A percentile compares a stretch with the other conserved stretches of the same genome.
phyloP scores from a whole-genome alignment of 2,888 invertebrate species.

The Muscina levida region DNA sequence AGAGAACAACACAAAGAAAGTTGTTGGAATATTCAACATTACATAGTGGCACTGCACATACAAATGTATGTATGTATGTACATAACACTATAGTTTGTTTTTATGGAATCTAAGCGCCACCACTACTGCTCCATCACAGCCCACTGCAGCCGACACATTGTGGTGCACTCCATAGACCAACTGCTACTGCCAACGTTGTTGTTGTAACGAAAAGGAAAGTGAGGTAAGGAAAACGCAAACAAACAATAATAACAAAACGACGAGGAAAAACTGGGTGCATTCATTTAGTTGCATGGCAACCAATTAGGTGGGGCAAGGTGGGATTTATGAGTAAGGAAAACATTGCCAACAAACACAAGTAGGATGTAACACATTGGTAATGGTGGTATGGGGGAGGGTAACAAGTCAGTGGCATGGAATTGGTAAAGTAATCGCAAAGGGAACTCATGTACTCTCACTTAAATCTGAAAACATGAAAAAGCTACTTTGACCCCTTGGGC shows the following conservation, averaged over 20 bases:
- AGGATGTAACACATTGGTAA: neutral
- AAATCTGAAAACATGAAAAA: too few species aligned
- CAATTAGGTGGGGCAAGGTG: neutral
- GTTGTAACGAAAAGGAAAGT: constrained; percentile 3
- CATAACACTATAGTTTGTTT: too few species aligned
- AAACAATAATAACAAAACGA: too few species aligned
- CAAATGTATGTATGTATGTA: neutral
- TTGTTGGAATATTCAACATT: neutral
- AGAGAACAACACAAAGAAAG: constrained; percentile 17
- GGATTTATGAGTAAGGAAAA: constrained; percentile 10
- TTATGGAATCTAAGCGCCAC: neutral
- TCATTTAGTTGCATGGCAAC: constrained; percentile 38
- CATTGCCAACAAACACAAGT: constrained; percentile 13
- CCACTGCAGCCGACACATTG: too few species aligned
- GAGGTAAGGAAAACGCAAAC: neutral
- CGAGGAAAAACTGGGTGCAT: constrained; percentile 43
- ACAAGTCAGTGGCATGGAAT: too few species aligned
- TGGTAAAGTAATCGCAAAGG: too few species aligned
- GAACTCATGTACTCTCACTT: too few species aligned
- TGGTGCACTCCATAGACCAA: neutral
- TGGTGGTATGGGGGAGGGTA: too few species aligned
- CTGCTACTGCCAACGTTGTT: neutral
- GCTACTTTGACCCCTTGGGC: too few species aligned
- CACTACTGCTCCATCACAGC: too few species aligned
- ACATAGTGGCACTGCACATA: neutral